A percentile compares a stretch with the other conserved stretches of the same genome.
Conservation (phyloP, 2,888 invertebrate species). For the Macrosoma leucophasiata region DNA sequence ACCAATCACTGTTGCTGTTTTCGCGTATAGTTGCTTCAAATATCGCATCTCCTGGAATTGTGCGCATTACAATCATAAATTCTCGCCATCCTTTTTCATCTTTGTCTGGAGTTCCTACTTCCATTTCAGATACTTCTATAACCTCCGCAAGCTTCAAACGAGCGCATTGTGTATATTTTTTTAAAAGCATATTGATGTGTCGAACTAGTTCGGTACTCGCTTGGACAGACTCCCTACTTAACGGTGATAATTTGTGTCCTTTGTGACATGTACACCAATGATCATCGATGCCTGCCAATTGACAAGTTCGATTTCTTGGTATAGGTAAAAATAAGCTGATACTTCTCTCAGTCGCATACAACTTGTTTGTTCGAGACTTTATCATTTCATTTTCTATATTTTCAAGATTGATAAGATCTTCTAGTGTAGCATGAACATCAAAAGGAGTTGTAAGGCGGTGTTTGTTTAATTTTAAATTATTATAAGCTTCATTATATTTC, state of each 20-base stretch:
- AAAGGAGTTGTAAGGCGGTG: conserved; percentile 81
- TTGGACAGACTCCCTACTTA: conserved; percentile 63
- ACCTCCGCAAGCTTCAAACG: conserved; percentile 64
- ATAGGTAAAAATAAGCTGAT: conserved; percentile 85
- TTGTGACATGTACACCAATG: conserved; percentile 92
- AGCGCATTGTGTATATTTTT: conserved; percentile 77
- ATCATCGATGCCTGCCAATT: conserved; percentile 81
- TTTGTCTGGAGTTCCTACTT: conserved; percentile 57
- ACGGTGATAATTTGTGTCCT: conserved; percentile 62
- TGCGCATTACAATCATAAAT: conserved; percentile 76
- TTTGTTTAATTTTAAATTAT: conserved; percentile 78
- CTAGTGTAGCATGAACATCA: conserved; percentile 85
- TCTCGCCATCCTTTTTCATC: conserved; percentile 52
- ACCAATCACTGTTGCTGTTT: conserved; percentile 36
- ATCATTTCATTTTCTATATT: conserved; percentile 33
- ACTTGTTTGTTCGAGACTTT: conserved; percentile 33
- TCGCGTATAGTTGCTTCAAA: conserved; percentile 85
- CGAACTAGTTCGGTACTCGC: conserved; percentile 77
- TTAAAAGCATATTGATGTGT: conserved; percentile 78
- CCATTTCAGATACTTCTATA: conserved; percentile 56
- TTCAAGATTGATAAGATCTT: conserved; percentile 76
- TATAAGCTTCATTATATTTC: conserved; percentile 73
- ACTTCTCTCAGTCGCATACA: conserved; percentile 56
- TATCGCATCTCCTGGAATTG: conserved; percentile 78
- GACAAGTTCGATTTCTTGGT: conserved; percentile 81